Evolutionary conservation across 2,888 invertebrate genomes (phyloP).

Genomic region (Exocentrus adspersus): DNA sequence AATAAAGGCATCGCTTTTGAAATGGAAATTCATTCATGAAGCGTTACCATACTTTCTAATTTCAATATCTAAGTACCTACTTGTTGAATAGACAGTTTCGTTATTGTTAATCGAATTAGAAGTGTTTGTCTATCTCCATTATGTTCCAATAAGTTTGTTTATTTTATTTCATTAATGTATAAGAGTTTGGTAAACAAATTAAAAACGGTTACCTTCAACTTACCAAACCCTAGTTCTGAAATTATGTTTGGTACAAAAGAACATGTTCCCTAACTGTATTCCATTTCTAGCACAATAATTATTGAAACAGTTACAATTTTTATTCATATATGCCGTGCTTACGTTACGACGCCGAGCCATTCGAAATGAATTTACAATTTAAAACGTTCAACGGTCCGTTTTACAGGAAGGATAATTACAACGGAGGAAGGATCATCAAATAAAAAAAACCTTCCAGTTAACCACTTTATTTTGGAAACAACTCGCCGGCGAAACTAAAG

Average conservation of each 20-base stretch:
- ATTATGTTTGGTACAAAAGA: neutral
- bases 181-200: too few species aligned
- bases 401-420: conserved; percentile 2
- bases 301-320: conserved; percentile 10
- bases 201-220: too few species aligned
- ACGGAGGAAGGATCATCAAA: neutral
- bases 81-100: too few species aligned
- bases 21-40: too few species aligned
- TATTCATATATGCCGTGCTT: conserved; percentile 1
- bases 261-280: neutral
- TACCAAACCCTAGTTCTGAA: too few species aligned
- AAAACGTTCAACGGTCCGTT: conserved; percentile 3
- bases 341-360: neutral
- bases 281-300: neutral
- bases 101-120: too few species aligned
- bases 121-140: too few species aligned
- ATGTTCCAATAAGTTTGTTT: too few species aligned
- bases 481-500: neutral
- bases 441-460: conserved; percentile 1
- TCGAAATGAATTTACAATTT: conserved; percentile 17
- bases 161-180: too few species aligned
- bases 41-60: too few species aligned
- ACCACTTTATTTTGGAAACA: conserved; percentile 1
- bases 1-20: neutral
- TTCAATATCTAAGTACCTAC: too few species aligned